Evolutionary conservation across 2,113 vertebrate species (phyloP).

Genomic region (Dolichotis patagonum): DNA sequence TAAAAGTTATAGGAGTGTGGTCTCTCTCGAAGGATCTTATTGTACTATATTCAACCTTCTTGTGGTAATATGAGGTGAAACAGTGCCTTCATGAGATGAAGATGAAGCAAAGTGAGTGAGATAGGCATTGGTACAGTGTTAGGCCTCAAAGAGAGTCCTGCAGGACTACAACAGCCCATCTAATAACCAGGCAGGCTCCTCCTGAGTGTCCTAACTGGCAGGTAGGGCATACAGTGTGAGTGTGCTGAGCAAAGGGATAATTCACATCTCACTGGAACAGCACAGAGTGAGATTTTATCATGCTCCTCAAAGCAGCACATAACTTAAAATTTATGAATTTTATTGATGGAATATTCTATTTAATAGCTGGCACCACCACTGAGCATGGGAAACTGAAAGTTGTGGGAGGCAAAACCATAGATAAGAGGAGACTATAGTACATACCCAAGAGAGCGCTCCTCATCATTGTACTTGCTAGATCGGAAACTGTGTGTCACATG

Average conservation of each 20-base stretch:
- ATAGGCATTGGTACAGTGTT: not conserved
- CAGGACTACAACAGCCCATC: not conserved
- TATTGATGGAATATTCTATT: not conserved
- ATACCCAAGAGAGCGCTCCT: not conserved
- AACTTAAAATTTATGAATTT: not conserved
- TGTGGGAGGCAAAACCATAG: not conserved
- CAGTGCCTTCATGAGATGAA: not conserved
- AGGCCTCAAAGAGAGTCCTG: not conserved
- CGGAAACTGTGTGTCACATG: not conserved
- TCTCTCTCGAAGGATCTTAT: not conserved
- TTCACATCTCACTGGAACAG: not conserved
- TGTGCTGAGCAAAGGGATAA: not conserved
- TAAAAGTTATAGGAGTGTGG: not conserved
- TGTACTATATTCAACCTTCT: not conserved
- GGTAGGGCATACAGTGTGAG: not conserved
- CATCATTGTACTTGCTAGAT: not conserved
- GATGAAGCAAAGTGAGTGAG: not conserved
- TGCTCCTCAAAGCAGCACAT: not conserved
- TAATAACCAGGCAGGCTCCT: not conserved
- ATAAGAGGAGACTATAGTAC: not conserved
- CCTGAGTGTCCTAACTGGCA: not conserved
- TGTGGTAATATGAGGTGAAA: not conserved
- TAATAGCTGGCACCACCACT: not conserved
- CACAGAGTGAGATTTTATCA: not conserved
- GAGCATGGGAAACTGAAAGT: not conserved